Evolutionary conservation across 2,797 vertebrate genomes (phyloP), one percentile per base, ranked within the genome.

Genomic region (Ispidina picta): DNA sequence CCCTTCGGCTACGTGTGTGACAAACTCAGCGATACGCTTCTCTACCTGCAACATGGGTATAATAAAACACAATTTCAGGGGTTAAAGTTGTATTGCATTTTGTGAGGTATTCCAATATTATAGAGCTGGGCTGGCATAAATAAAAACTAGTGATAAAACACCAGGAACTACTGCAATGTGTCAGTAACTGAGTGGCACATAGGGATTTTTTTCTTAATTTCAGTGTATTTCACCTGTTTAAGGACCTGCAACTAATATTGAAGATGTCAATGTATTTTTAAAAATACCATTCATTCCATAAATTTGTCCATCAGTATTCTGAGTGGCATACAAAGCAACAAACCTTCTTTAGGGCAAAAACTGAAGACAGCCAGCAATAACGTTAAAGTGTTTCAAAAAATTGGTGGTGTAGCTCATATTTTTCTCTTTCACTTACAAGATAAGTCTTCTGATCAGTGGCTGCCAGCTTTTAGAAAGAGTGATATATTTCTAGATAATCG

Each of bases 401-500:
- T 4, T 25, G 13, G 12, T 64, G 29, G n/a, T 35, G 8, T 2
- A 65, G 63, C 71, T 85, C 63, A 59, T 35, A 13, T 41, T 66
- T 65, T 39, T 51, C n/a, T 82, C 35, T 83, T 86, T 76, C 54
- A 33, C 25, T 86, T 46, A 56, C 43, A 86, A 93, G 58, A 51
- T 59, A 81, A 77, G 51, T 69, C 59, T 54, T 66, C 88, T 89
- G 81, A 94, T 86, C 77, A 81, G 58, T 58, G 70, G 64, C 81
- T 88, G 41, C 48, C 66, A 89, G 89, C 62, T 86, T 80, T 74
- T 92, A 92, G 64, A 70, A 90, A 88, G 10, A 83, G 65, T 48
- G 56, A 88, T 94, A 29, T 51, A 88, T 89, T 94, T 94, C 77
- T 58, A 89, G 81, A 91, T 92, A 93, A 92, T 81, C 26, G 4